Evolutionary conservation across 2,888 invertebrate species (phyloP).

Genomic region (Lymantria monacha): DNA sequence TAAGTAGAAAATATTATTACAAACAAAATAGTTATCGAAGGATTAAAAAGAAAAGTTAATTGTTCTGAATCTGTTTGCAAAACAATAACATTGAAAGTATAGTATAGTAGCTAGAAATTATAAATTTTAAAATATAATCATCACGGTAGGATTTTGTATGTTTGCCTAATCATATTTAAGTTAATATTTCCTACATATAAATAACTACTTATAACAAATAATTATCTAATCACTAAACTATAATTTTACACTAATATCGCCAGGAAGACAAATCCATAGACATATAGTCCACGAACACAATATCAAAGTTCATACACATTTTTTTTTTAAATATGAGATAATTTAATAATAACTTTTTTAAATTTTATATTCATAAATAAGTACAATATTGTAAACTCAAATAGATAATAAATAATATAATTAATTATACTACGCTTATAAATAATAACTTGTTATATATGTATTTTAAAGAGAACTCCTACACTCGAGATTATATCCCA

Average conservation of each 20-base stretch:
- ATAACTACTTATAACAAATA: conserved; percentile 15
- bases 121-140: too few species aligned
- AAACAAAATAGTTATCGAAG: too few species aligned
- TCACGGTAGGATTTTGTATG: too few species aligned
- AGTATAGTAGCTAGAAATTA: too few species aligned
- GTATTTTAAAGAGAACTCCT: too few species aligned
- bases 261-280: conserved; percentile 29
- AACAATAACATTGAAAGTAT: too few species aligned
- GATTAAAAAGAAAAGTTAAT: too few species aligned
- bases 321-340: conserved; percentile 20
- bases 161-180: too few species aligned
- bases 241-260: conserved; percentile 35
- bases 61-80: too few species aligned
- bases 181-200: conserved; percentile 1
- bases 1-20: too few species aligned
- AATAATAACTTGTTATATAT: too few species aligned
- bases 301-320: conserved; percentile 14
- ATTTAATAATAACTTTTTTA: conserved; percentile 18
- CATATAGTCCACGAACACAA: conserved; percentile 23
- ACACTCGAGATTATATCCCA: conserved; percentile 4
- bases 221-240: conserved; percentile 15
- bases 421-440: conserved; percentile 10
- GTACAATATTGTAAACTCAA: conserved; percentile 19
- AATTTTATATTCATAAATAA: conserved; percentile 22
- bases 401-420: conserved; percentile 15